These are phyloP conservation scores for Coluber constrictor DNA, from an alignment of 2,797 vertebrate genomes.

Conservation along the genomic window DNA sequence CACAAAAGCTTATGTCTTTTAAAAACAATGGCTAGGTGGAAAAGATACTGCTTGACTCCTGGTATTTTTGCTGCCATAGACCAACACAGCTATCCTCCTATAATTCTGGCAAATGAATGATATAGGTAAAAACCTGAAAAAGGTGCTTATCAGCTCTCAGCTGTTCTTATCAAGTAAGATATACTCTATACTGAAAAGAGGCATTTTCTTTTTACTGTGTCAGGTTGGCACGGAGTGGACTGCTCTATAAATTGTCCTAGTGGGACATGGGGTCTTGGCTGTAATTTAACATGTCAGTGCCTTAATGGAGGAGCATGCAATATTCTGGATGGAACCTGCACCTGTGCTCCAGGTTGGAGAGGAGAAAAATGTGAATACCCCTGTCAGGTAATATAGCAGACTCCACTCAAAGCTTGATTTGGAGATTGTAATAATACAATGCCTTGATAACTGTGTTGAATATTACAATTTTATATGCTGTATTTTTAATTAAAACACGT, in stretches of 20 bases:
- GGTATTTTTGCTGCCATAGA: neutral
- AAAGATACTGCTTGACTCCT: neutral
- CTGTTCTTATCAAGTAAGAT: neutral
- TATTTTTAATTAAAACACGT: constrained; percentile 20
- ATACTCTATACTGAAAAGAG: neutral
- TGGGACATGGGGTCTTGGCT: constrained; percentile 90
- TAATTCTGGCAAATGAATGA: neutral
- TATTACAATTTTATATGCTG: constrained; percentile 1
- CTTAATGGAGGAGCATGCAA: constrained; percentile 87
- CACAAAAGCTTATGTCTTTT: neutral
- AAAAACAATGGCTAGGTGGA: neutral
- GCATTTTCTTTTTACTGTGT: constrained; percentile 16
- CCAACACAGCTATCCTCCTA: neutral
- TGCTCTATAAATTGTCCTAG: constrained; percentile 95
- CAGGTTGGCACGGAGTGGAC: constrained; percentile 95
- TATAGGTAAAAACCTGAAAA: neutral
- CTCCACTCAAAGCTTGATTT: neutral
- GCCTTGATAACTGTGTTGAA: neutral
- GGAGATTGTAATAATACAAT: rapidly evolving
- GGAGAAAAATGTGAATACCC: constrained; percentile 82
- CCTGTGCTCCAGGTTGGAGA: constrained; percentile 89
- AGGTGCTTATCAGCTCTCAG: neutral
- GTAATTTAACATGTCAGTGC: constrained; percentile 87
- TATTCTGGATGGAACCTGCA: constrained; percentile 85
- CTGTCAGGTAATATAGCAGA: constrained; percentile 82